Conservation (phyloP, 2,113 vertebrate species). For the Willisornis vidua region DNA sequence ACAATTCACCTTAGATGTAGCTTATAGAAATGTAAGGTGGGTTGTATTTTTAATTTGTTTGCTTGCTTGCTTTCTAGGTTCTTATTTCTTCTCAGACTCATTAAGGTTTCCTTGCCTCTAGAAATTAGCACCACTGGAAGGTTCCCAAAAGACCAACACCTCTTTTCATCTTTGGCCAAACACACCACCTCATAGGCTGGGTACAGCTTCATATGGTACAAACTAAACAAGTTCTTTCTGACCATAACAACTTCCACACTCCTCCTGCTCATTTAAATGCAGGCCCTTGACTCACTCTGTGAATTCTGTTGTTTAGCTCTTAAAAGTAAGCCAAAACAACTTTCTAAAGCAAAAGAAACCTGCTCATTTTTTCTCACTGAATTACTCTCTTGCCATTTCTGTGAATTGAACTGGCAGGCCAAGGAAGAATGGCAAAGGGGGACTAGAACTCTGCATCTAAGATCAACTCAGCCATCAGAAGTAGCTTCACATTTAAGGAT, state of each 20-base stretch:
- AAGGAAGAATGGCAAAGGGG: not conserved
- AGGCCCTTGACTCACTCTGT: not conserved
- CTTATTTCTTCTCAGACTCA: not conserved
- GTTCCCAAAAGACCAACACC: not conserved
- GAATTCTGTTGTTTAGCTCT: not conserved
- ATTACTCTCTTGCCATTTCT: not conserved
- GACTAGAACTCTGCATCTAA: not conserved
- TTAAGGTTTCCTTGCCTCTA: not conserved
- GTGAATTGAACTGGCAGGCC: not conserved
- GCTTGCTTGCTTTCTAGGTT: not conserved
- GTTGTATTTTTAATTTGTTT: not conserved
- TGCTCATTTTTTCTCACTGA: not conserved
- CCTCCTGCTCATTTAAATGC: not conserved
- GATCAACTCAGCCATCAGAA: not conserved
- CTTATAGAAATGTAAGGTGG: not conserved
- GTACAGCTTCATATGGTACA: accelerated
- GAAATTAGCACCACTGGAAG: not conserved
- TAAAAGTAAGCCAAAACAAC: not conserved
- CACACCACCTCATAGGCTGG: not conserved
- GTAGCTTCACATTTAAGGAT: not conserved
- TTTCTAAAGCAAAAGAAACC: not conserved
- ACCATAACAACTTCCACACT: not conserved
- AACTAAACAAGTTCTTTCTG: not conserved
- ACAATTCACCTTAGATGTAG: not conserved
- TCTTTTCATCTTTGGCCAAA: not conserved